Base-by-base conservation (phyloP, 2,888 invertebrate species). In the Zootermopsis nevadensis region DNA sequence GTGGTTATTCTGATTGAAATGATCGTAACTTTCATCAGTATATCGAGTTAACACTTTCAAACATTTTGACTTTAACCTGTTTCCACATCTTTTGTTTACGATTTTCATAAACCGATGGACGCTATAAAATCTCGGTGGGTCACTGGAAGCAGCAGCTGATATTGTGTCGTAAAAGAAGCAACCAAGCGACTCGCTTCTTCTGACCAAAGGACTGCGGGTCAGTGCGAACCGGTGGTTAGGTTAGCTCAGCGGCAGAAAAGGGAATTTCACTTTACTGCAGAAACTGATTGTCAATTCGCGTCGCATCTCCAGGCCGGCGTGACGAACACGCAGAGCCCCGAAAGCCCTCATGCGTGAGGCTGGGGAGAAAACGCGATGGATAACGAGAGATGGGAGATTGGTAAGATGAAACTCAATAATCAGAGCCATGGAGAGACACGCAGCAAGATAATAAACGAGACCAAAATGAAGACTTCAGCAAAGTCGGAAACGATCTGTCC, bases 201-300 rank as follows among this genome's bases (percentile, higher is more conserved):
- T 19, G 4, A 48, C 3, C 48, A 48, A 15, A 48, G 19, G 19
- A 48, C 27, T 27, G 27, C 6, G n/a, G 7, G 7, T n/a, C 60
- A 10, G 60, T n/a, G 48, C 10, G 60, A 60, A 15, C n/a, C 27
- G 12, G 27, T 27, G 12, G 6, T 60, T 60, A 27, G 60, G 3
- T 60, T 60, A n/a, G 60, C 60, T 60, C 60, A n/a, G 60, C n/a
- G 60, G 27, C 27, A 60, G 60, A n/a, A 60, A 60, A 60, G n/a
- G n/a, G n/a, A 27, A 60, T 6, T 60, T 6, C n/a, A 60, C 27
- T 60, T 27, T 60, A n/a, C 3, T n/a, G 12, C 27, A 6, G 60
- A 27, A 15, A 60, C 60, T 60, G 60, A 60, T 60, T 60, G 60
- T 27, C 60, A 60, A 60, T 60, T 60, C 60, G 8, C n/a, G 60